Evolutionary conservation across 2,888 invertebrate genomes (phyloP), one percentile per base, ranked within the genome.

Genomic region (Diploptera punctata): DNA sequence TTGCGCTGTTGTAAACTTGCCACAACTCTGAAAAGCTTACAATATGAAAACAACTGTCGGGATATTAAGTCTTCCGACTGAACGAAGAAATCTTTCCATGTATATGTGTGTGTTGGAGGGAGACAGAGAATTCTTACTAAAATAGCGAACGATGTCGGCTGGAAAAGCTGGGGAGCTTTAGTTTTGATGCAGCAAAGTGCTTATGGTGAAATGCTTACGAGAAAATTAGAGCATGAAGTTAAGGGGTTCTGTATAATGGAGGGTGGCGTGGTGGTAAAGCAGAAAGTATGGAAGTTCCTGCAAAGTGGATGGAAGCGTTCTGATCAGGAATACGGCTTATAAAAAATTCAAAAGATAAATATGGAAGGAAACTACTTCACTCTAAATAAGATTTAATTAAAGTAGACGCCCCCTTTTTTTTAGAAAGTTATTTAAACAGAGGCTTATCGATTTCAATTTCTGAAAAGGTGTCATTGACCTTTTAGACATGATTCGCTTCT

Each of bases 171-270:
- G 44, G 65, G 44, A 24, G 43, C 44, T 65, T 65, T 65, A 65
- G 65, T 65, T 65, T 65, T 62, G 43, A 62, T 43, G 43, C 62
- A 24, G 62, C 43, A 43, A 43, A 62, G 62, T 62, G 62, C 62
- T 54, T 54, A 54, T 54, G 54, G 57, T 57, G 57, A 57, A 57
- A 57, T 57, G 57, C 57, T 65, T 65, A 65, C 29, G 44, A 65
- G 65, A 65, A 65, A 65, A 65, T 65, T 65, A 26, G 65, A 65
- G 65, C 65, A 65, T 44, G 26, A 65, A 65, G 44, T 65, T 44
- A 16, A 10, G 21, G 44, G 33, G 44, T 31, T 16, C 26, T 65
- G 26, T 44, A 44, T 44, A 65, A 65, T 65, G 65, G 65, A 65
- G 19, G 26, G 24, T 65, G 43, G 62, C 43, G 19, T 21, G 19